Conservation (phyloP, 2,113 vertebrate genomes). For the Bostrychus sinensis region DNA sequence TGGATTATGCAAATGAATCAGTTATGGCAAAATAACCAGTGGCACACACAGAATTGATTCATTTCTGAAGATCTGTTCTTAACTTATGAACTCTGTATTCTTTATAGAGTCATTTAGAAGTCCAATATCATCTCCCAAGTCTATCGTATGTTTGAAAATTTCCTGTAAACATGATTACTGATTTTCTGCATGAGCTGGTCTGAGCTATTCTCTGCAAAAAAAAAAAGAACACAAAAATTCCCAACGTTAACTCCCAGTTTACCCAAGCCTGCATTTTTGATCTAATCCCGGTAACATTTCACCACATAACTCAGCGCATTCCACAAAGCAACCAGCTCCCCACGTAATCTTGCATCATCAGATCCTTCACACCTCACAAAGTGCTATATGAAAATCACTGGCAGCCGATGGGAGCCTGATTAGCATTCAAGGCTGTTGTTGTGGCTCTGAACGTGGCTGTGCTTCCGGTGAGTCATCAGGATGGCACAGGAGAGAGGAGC, state of each 20-base stretch:
- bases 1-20: too few relatives aligned
- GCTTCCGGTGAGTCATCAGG: constrained; percentile 59
- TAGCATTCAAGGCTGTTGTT: constrained; percentile 35
- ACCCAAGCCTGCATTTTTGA: neutral
- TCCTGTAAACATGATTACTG: too few relatives aligned
- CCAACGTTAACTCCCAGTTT: neutral
- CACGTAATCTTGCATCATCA: neutral
- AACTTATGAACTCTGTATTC: too few relatives aligned
- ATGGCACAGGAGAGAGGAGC: constrained; percentile 6
- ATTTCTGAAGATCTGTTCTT: too few relatives aligned
- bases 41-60: too few relatives aligned
- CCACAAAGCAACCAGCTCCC: neutral
- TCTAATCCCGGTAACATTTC: neutral
- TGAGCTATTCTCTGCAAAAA: too few relatives aligned
- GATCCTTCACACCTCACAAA: neutral
- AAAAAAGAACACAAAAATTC: too few relatives aligned
- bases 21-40: too few relatives aligned
- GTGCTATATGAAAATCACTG: constrained; percentile 1
- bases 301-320: neutral
- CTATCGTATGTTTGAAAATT: too few relatives aligned
- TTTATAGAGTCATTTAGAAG: too few relatives aligned
- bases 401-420: constrained; percentile 29
- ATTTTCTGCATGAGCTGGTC: too few relatives aligned
- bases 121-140: too few relatives aligned
- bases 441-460: constrained; percentile 20